Evolutionary conservation across 2,888 invertebrate species (phyloP).

Genomic region (Eilema depressum): DNA sequence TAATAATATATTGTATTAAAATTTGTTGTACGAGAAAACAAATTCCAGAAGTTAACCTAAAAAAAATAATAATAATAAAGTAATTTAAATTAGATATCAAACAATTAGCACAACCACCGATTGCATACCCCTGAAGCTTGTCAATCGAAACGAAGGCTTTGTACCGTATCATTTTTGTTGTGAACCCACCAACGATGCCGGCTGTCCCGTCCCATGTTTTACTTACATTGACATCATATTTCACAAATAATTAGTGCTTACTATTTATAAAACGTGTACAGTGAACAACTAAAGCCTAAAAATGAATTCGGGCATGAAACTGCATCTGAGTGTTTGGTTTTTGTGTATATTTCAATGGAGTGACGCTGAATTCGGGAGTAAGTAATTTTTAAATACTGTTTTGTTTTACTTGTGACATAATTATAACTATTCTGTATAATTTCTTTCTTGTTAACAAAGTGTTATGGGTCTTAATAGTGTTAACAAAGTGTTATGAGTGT

Average conservation of each 20-base stretch:
- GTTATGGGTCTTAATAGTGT: background rate
- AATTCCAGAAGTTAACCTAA: background rate
- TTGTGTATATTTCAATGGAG: slow-evolving; percentile 67
- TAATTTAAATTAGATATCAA: too few relatives aligned
- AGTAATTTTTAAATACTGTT: slow-evolving; percentile 52
- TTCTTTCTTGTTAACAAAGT: background rate
- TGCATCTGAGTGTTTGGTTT: slow-evolving; percentile 56
- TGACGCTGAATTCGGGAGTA: slow-evolving; percentile 81
- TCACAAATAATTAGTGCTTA: background rate
- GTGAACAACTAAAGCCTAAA: background rate
- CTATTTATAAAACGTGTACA: background rate
- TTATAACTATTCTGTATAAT: background rate
- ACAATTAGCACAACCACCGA: slow-evolving; percentile 41
- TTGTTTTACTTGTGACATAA: background rate
- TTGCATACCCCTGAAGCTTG: slow-evolving; percentile 66
- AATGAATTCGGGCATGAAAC: slow-evolving; percentile 42
- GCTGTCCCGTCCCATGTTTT: slow-evolving; percentile 31
- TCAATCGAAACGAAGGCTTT: slow-evolving; percentile 70
- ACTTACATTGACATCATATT: slow-evolving; percentile 13
- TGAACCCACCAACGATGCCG: slow-evolving; percentile 57
- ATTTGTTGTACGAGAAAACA: background rate
- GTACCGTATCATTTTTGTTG: slow-evolving; percentile 79
- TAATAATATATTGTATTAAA: too few relatives aligned
- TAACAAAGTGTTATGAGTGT: too few relatives aligned
- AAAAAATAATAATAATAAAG: background rate